phyloP scores from a whole-genome alignment of 2,113 vertebrate genomes.

The Eleginops maclovinus region DNA sequence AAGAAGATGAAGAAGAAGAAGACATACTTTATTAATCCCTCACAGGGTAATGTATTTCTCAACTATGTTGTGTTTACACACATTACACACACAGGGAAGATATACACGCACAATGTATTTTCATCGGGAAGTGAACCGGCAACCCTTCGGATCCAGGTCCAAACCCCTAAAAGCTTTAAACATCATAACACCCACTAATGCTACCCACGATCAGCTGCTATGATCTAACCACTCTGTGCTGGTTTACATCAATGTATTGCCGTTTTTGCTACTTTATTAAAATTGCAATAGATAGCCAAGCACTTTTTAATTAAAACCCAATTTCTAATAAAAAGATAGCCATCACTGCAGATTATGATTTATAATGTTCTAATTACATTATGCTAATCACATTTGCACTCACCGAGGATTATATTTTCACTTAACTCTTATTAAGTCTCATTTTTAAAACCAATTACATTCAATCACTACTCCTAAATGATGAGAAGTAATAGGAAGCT shows the following conservation, averaged over 20 bases:
- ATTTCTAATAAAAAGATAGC: conserved; percentile 38
- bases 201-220: background rate
- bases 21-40: no score
- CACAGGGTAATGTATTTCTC: no score
- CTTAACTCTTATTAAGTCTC: conserved; percentile 12
- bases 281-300: conserved; percentile 22
- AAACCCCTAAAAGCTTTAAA: no score
- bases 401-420: conserved; percentile 27
- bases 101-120: no score
- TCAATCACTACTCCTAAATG: conserved; percentile 9
- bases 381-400: conserved; percentile 38
- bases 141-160: no score
- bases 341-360: conserved; percentile 24
- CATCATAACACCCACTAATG: no score
- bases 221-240: background rate
- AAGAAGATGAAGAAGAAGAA: no score
- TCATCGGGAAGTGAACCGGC: no score
- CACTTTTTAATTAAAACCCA: conserved; percentile 44
- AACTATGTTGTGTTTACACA: no score
- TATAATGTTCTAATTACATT: conserved; percentile 49
- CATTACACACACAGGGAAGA: no score
- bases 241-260: background rate
- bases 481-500: background rate
- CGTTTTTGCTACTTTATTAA: conserved; percentile 34
- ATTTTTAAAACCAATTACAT: conserved; percentile 11